Evolutionary conservation across 2,888 invertebrate genomes (phyloP).

Genomic region (Bursaphelenchus okinawaensis): DNA sequence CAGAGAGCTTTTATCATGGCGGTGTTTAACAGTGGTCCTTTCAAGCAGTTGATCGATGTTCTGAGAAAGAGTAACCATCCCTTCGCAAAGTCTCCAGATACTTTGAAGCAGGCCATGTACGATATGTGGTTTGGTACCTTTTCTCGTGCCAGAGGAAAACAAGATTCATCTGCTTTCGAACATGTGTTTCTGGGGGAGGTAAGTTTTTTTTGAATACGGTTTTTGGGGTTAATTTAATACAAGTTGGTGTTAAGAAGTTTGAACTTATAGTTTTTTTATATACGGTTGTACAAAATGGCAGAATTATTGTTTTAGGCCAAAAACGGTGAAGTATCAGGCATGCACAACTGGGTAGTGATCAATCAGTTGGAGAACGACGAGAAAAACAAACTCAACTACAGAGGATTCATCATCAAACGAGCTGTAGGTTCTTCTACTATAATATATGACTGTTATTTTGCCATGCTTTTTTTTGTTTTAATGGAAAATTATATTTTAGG

Average conservation of each 20-base stretch:
- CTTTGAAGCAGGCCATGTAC: constrained; percentile 56
- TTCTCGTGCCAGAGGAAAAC: constrained; percentile 68
- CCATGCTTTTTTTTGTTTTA: too few relatives aligned
- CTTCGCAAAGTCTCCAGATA: constrained; percentile 27
- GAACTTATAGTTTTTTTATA: background rate
- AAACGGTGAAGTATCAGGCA: constrained; percentile 64
- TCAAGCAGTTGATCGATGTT: constrained; percentile 24
- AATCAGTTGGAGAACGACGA: constrained; percentile 67
- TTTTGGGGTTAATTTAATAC: too few relatives aligned
- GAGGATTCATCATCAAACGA: constrained; percentile 25
- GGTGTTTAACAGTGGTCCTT: constrained; percentile 29
- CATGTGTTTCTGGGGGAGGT: constrained; percentile 84
- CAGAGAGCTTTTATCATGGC: constrained; percentile 1
- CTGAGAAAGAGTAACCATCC: constrained; percentile 4
- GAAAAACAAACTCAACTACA: constrained; percentile 21
- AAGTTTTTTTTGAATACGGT: background rate
- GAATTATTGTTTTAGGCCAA: too few relatives aligned
- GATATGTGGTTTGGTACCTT: constrained; percentile 68
- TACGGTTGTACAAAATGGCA: too few relatives aligned
- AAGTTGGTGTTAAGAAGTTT: background rate
- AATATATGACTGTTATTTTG: too few relatives aligned
- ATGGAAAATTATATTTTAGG: constrained; percentile 9
- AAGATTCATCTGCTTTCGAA: constrained; percentile 84
- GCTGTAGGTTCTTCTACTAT: constrained; percentile 19
- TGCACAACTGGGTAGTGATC: constrained; percentile 87